A percentile compares a stretch with the other conserved stretches of the same genome.
phyloP scores from a whole-genome alignment of 2,888 invertebrate genomes.

The Eudasyphora cyanicolor region DNA sequence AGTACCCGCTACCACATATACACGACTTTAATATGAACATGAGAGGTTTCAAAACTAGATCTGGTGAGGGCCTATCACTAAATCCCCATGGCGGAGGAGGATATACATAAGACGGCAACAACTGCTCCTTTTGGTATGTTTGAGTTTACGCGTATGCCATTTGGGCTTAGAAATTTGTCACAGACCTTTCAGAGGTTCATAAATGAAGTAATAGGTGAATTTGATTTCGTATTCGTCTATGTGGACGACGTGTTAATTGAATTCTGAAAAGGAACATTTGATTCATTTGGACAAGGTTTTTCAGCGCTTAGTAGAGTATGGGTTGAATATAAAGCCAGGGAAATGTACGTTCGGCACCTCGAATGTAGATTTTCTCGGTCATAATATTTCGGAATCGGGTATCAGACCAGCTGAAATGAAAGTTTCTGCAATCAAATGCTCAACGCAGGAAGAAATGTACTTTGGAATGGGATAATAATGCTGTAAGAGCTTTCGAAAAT shows the following conservation, averaged over 20 bases:
- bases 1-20: no score
- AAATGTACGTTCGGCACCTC: not conserved
- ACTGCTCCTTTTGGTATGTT: no score
- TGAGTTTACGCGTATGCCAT: not conserved
- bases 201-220: not conserved
- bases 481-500: slow-evolving; percentile 5
- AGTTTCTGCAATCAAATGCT: not conserved
- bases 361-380: not conserved
- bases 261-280: not conserved
- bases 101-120: slow-evolving; percentile 16
- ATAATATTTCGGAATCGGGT: not conserved
- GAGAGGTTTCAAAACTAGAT: no score
- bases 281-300: no score
- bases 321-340: not conserved
- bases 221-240: not conserved
- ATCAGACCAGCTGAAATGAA: not conserved
- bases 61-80: slow-evolving; percentile 4
- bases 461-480: not conserved
- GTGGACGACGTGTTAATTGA: no score
- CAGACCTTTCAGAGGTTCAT: not conserved
- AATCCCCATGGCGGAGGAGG: not conserved
- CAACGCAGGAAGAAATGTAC: not conserved
- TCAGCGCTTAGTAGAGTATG: no score
- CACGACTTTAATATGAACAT: not conserved
- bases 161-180: not conserved